Conservation (phyloP, 2,888 invertebrate species). For the Philereme transversata region DNA sequence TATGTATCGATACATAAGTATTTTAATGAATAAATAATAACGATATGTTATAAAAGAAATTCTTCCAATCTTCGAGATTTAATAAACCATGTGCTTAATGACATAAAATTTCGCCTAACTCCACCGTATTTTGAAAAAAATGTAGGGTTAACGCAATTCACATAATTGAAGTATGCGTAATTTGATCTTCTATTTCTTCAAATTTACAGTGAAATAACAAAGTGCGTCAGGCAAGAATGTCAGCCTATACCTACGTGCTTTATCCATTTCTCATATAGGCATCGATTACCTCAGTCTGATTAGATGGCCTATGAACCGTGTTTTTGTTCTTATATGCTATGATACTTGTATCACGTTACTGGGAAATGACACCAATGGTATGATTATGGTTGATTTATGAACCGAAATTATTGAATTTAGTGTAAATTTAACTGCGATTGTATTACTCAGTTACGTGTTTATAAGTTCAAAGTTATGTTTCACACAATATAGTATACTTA, state of each 20-base stretch:
- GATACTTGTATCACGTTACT: constrained; percentile 16
- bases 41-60: no score
- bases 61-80: no score
- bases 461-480: no score
- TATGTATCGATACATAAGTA: no score
- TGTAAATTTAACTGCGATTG: no score
- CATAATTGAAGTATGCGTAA: constrained; percentile 3
- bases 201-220: constrained; percentile 17
- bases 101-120: neutral
- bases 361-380: constrained; percentile 17
- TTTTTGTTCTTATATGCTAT: constrained; percentile 50
- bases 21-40: no score
- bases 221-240: constrained; percentile 34
- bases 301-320: constrained; percentile 56
- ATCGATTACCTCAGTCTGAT: constrained; percentile 53
- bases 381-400: constrained; percentile 20
- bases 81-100: no score
- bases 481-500: no score
- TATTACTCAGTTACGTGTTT: no score
- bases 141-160: neutral
- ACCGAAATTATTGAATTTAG: neutral
- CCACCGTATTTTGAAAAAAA: neutral
- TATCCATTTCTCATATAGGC: constrained; percentile 40
- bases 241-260: constrained; percentile 35
- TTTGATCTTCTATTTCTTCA: constrained; percentile 1